These are phyloP conservation scores for Strigamia maritima DNA, from an alignment of 2,888 invertebrate species.

Conservation along the genomic window DNA sequence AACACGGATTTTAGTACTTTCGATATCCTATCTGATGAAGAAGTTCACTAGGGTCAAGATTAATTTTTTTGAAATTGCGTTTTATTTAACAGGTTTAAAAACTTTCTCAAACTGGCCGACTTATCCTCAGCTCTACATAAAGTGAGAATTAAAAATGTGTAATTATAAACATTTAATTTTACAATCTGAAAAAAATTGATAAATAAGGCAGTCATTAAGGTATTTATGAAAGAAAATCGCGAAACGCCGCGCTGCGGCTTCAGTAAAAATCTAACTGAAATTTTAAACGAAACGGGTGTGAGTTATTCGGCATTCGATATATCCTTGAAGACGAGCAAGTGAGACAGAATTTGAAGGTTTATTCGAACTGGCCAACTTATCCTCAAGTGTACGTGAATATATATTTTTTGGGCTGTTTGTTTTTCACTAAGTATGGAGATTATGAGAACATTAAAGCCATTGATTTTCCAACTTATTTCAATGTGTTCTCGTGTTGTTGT, in stretches of 20 bases:
- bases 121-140: constrained; percentile 59
- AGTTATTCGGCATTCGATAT: constrained; percentile 81
- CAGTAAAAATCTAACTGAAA: constrained; percentile 50
- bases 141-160: constrained; percentile 58
- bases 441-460: no score
- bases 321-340: constrained; percentile 85
- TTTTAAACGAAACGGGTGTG: constrained; percentile 55
- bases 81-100: constrained; percentile 55
- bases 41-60: constrained; percentile 56
- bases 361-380: constrained; percentile 91
- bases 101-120: constrained; percentile 58
- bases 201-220: constrained; percentile 72
- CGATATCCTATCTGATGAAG: constrained; percentile 57
- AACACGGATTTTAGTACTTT: constrained; percentile 56
- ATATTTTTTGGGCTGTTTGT: no score
- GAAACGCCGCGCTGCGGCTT: constrained; percentile 70
- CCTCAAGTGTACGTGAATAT: constrained; percentile 85
- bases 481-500: no score
- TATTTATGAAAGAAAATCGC: constrained; percentile 85
- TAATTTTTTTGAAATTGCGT: no score
- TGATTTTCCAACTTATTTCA: no score
- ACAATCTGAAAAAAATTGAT: constrained; percentile 70
- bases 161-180: no score
- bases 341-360: constrained; percentile 82
- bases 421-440: no score